Evolutionary conservation across 2,888 invertebrate genomes (phyloP).

Genomic region (Lepetodrilus schrolli): DNA sequence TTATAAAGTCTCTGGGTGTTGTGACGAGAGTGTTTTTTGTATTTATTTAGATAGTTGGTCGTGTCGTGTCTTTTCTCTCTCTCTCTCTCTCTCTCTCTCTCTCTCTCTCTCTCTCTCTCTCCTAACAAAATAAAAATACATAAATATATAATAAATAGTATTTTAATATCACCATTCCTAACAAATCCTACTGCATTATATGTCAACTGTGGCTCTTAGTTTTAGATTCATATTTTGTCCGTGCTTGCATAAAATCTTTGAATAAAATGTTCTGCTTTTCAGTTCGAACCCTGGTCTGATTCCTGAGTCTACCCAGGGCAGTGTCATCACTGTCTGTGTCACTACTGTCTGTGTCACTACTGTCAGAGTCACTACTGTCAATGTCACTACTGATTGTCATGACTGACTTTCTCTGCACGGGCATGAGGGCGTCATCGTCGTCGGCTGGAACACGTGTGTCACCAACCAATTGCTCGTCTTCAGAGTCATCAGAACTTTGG

Average conservation of each 20-base stretch:
- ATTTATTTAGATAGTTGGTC: no score
- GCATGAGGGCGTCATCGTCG: no score
- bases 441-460: neutral
- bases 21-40: no score
- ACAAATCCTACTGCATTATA: no score
- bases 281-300: neutral
- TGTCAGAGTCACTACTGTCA: neutral
- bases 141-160: no score
- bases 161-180: no score
- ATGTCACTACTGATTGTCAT: neutral
- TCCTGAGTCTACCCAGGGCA: neutral
- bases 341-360: neutral
- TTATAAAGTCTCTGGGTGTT: no score
- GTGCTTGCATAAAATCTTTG: neutral
- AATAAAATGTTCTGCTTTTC: neutral
- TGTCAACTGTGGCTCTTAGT: neutral
- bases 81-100: no score
- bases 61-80: no score
- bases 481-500: neutral
- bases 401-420: neutral
- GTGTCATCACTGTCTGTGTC: neutral
- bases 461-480: neutral
- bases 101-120: no score
- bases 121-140: no score
- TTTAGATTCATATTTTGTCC: neutral